Base-by-base conservation (phyloP, 1,140 invertebrate species). In the Solenopsis fugax region DNA sequence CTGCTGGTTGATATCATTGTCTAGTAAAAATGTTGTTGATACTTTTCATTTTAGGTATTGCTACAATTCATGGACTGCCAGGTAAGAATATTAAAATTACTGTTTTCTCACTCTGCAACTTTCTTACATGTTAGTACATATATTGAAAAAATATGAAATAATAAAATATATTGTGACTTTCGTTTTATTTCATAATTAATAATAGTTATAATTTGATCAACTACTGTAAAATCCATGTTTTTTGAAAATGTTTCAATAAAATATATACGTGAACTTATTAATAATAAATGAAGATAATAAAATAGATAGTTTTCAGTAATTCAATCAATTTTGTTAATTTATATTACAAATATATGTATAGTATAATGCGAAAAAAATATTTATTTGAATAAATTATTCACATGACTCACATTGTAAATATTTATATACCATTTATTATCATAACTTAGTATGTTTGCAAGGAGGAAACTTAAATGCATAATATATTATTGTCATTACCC, bases 21-120 rank as follows among this genome's bases (percentile, higher is more conserved):
- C 4, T 62, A 16, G 5, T 24, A 7, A 86, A 77, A 77, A 91
- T 91, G 89, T 67, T 90, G 9, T 16, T 4, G 2, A 18, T 65
- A 21, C 0, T 90, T 29, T 90, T 13, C 6, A n/a, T 78, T 7
- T 67, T 81, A 6, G 1, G 58, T 24, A 13, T 65, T 48, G 29
- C 77, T 7, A 29, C 48, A 1, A 58, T 88, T 41, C 18, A 65
- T 48, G n/a, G 50, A 50, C 34, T 77, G 16, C 62, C 64, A 85
- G 89, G 89, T 91, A 82, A 90, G 13, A 62, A 29, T 56, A 16
- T 56, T 21, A 54, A 45, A 1, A 29, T 6, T 41, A 2, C 5
- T 62, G 1, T 62, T 62, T 34, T 2, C 2, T 34, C 6, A 34
- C 29, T 2, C 7, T 67, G 18, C 7, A 21, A 45, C 41, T 67